These are phyloP conservation scores for Cynopterus sphinx DNA, from an alignment of 2,797 vertebrate genomes.

Conservation along the genomic window DNA sequence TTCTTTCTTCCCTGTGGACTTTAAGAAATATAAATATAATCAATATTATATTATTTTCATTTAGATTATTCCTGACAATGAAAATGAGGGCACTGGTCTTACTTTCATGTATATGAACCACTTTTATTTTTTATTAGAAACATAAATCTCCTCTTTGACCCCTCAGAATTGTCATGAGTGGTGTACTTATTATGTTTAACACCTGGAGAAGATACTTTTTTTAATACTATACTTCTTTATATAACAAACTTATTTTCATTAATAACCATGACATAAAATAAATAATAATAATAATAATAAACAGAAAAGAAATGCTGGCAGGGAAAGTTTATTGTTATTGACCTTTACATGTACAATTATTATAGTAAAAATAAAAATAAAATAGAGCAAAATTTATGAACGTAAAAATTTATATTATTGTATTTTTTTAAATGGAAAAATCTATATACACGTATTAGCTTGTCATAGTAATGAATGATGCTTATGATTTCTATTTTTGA, in stretches of 20 bases:
- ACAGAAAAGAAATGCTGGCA: not conserved
- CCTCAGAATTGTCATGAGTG: conserved; percentile 22
- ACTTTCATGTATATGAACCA: conserved; percentile 24
- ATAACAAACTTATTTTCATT: conserved; percentile 36
- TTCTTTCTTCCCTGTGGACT: not conserved
- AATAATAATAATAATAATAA: conserved; percentile 40
- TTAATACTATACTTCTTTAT: not conserved
- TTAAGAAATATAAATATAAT: conserved; percentile 11
- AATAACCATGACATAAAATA: not conserved
- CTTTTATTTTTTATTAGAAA: conserved; percentile 58
- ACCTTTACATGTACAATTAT: not conserved
- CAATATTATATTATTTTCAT: not conserved
- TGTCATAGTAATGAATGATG: not conserved
- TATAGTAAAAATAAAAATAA: not conserved
- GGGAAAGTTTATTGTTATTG: not conserved
- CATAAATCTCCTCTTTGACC: conserved; percentile 24
- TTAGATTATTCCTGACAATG: not conserved
- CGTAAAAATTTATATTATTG: not conserved
- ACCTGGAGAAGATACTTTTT: conserved; percentile 19
- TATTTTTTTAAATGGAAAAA: not conserved
- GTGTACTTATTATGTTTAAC: conserved; percentile 55
- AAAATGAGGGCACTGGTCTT: conserved; percentile 59
- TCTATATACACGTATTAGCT: not conserved
- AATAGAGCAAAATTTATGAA: not conserved
- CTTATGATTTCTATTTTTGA: not conserved